Base-by-base conservation (phyloP, 2,888 invertebrate genomes). In the Meganola albula region DNA sequence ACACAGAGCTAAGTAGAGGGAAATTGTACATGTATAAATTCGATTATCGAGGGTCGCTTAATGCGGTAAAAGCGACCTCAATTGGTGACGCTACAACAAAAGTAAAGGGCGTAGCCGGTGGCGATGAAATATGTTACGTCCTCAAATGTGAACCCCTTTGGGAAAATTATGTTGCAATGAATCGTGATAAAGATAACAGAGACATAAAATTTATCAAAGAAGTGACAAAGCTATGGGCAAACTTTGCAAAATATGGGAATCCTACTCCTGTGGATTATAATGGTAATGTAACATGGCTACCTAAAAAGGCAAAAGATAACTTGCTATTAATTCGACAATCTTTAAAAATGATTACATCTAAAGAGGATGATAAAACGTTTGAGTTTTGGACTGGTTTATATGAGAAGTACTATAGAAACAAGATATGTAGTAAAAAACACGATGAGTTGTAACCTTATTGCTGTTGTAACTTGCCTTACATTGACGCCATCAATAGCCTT, bases 41-140 rank as follows among this genome's bases (percentile, higher is more conserved):
- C 58, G 78, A 84, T 38, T 87, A 80, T 44, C 59, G 64, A 18
- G 87, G 85, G 3, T 58, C 52, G 24, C 67, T 85, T 21, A 86
- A 80, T 46, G 69, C 64, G 2, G 64, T 76, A 8, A 82, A 72
- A 61, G 58, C 63, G 1, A 78, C 68, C 8, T 67, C 79, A 2
- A 29, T 74, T 4, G 61, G 55, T 3, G 65, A 63, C 27, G 32
- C 55, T 1, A 61, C 57, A 2, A 34, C 46, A 1, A 62, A 54
- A 48, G 56, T 83, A 22, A 74, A 69, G 48, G 87, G 87, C 23
- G 77, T 83, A n/a, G 72, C 84, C 1, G 76, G 72, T 26, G 87
- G 82, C 10, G 86, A 87, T 36, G 87, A 87, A 58, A 61, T 85
- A 42, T 80, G 83, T 44, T 87, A 87, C 45, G 47, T 87, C 27